Evolutionary conservation across 2,797 vertebrate genomes (phyloP).

Genomic region (Euphonia xanthogaster): DNA sequence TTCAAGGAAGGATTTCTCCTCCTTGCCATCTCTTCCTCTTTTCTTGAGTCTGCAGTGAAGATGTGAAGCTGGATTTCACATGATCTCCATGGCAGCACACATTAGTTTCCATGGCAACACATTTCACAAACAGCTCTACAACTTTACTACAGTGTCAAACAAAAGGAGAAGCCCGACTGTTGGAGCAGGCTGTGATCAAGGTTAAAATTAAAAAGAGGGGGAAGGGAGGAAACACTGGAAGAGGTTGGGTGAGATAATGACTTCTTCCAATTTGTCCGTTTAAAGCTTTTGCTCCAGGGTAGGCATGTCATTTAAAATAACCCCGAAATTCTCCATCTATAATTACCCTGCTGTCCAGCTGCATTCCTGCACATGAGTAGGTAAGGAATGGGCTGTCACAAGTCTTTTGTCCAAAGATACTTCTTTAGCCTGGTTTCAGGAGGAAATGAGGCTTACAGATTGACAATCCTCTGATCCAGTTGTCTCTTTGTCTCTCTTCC

Average conservation of each 20-base stretch:
- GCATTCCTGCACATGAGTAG: constrained; percentile 2
- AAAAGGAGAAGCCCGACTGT: not conserved
- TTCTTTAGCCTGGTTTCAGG: not conserved
- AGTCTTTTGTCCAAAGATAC: not conserved
- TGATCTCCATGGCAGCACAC: constrained; percentile 69
- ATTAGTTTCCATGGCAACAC: constrained; percentile 63
- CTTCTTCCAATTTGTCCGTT: not conserved
- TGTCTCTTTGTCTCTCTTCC: not conserved
- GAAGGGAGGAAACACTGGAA: not conserved
- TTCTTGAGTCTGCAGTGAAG: not conserved
- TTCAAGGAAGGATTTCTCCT: not conserved
- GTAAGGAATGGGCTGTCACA: not conserved
- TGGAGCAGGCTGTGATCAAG: not conserved
- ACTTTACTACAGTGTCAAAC: constrained; percentile 64
- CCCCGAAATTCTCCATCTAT: not conserved
- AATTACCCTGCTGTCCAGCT: not conserved
- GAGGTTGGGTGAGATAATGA: not conserved
- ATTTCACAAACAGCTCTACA: constrained; percentile 61
- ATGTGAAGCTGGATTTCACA: constrained; percentile 28
- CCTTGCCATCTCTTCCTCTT: not conserved
- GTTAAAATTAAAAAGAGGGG: not conserved
- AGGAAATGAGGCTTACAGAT: not conserved
- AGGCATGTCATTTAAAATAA: not conserved
- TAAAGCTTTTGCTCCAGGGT: constrained; percentile 9
- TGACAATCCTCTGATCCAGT: not conserved